Percentiles rank a stretch among this genome's conserved stretches.
phyloP scores from a whole-genome alignment of 2,888 invertebrate species.

The Hyalella azteca region DNA sequence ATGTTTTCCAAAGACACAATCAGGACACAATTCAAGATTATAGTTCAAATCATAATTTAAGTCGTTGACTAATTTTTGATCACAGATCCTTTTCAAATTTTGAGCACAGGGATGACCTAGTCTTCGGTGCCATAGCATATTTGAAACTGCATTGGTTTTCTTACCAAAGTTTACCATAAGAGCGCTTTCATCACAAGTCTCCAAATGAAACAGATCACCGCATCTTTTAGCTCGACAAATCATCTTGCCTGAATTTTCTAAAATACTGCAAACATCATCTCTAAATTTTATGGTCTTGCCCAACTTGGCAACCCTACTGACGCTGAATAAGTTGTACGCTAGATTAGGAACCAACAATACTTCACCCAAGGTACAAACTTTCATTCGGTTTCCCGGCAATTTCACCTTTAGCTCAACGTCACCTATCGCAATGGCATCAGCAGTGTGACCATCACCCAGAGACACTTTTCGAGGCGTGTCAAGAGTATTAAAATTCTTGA shows the following conservation, averaged over 20 bases:
- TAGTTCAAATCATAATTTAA: neutral
- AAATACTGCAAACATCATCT: neutral
- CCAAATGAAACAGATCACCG: neutral
- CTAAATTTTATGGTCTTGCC: neutral
- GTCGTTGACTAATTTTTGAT: neutral
- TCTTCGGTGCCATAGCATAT: neutral
- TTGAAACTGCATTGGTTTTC: neutral
- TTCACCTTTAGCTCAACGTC: neutral
- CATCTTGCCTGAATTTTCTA: neutral
- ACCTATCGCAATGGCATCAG: neutral
- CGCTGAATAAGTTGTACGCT: neutral
- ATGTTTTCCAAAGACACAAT: neutral
- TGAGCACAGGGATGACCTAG: neutral
- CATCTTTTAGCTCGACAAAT: neutral
- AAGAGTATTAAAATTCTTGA: neutral
- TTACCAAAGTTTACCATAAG: neutral
- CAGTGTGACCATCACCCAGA: neutral
- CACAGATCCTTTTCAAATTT: neutral
- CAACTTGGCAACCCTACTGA: neutral
- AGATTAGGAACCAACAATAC: neutral
- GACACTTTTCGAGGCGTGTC: neutral
- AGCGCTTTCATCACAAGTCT: neutral
- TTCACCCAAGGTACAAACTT: neutral
- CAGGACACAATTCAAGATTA: neutral
- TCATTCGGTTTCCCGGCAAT: neutral